Conservation (phyloP, 2,797 vertebrate genomes). For the Babyrousa celebensis region DNA sequence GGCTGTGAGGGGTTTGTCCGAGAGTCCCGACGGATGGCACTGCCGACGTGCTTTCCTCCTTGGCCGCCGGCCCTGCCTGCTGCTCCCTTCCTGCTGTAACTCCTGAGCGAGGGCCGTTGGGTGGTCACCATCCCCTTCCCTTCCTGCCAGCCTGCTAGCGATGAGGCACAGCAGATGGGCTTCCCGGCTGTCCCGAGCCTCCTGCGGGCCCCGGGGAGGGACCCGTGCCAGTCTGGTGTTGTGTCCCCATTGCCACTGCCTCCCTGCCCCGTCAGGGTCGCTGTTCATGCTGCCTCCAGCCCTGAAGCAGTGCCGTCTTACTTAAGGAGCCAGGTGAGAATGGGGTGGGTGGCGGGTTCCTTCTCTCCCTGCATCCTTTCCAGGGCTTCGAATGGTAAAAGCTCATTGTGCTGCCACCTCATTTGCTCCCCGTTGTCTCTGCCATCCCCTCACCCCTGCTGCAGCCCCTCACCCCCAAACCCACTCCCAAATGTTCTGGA, state of each 20-base stretch:
- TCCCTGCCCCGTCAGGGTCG: slow-evolving; percentile 3
- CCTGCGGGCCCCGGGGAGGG: slow-evolving; percentile 54
- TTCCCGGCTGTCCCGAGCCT: slow-evolving; percentile 60
- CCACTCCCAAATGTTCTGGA: neutral
- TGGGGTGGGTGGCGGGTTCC: neutral
- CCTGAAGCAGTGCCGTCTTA: neutral
- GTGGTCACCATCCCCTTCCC: slow-evolving; percentile 41
- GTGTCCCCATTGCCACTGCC: neutral
- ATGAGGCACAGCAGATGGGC: slow-evolving; percentile 79
- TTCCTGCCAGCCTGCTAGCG: slow-evolving; percentile 60
- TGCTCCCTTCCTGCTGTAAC: slow-evolving; percentile 47
- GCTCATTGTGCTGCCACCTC: neutral
- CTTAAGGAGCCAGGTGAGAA: neutral
- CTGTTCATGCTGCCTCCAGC: slow-evolving; percentile 7
- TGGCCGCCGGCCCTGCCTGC: neutral
- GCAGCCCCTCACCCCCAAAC: neutral
- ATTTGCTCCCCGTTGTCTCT: neutral
- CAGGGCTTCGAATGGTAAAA: neutral
- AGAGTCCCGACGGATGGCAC: neutral
- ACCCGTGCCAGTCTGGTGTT: slow-evolving; percentile 56
- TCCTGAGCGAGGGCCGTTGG: slow-evolving; percentile 36
- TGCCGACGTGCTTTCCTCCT: neutral
- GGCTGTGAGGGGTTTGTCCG: neutral
- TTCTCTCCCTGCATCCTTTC: neutral
- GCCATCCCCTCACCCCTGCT: neutral